Conservation (phyloP, 92 coral and sea anemone genomes). For the Blastomussa wellsi region DNA sequence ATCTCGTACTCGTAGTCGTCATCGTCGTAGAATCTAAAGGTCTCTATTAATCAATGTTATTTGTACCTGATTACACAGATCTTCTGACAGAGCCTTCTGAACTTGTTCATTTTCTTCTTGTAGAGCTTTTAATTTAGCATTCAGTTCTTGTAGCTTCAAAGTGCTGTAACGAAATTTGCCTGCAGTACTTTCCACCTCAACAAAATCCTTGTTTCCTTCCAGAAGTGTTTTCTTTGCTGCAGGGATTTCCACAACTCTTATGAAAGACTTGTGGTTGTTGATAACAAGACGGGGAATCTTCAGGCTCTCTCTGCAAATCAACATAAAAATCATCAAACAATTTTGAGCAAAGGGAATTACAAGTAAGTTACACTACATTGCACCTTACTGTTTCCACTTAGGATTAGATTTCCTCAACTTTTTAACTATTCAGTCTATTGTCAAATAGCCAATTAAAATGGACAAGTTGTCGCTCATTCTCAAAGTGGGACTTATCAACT, state of each 20-base stretch:
- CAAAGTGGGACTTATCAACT: no score
- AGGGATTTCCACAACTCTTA: slow-evolving; percentile 83
- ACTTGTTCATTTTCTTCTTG: slow-evolving; percentile 72
- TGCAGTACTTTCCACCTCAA: slow-evolving; percentile 65
- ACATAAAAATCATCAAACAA: not conserved
- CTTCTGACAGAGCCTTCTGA: slow-evolving; percentile 74
- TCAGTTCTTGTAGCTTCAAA: slow-evolving; percentile 74
- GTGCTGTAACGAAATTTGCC: slow-evolving; percentile 79
- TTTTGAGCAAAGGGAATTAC: not conserved
- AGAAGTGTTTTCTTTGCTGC: slow-evolving; percentile 35
- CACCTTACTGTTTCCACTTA: no score
- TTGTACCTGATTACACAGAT: slow-evolving; percentile 78
- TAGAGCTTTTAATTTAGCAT: slow-evolving; percentile 76
- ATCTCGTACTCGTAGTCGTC: no score
- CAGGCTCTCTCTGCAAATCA: slow-evolving; percentile 45
- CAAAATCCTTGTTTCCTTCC: slow-evolving; percentile 68
- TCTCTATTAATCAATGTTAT: not conserved
- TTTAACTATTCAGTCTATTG: no score
- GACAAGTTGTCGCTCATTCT: no score
- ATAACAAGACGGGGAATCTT: slow-evolving; percentile 69
- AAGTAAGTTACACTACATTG: no score
- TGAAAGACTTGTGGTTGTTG: slow-evolving; percentile 71
- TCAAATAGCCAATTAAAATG: no score
- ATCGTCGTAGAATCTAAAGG: no score
- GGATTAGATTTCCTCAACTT: no score